These are phyloP conservation scores for Bicyclus anynana DNA, from an alignment of 1,140 invertebrate genomes.

Conservation along the genomic window DNA sequence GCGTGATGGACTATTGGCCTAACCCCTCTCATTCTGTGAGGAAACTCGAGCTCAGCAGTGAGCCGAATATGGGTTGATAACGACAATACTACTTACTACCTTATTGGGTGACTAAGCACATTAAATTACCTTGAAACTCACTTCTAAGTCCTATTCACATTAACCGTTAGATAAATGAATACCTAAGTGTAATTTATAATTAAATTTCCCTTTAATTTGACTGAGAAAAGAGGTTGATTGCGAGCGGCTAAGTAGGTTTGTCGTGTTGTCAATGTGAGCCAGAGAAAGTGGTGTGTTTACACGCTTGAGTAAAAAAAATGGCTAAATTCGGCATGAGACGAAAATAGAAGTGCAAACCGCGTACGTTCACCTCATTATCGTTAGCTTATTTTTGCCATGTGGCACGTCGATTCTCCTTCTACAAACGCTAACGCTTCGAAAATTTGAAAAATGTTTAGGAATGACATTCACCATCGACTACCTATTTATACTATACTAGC, in stretches of 20 bases:
- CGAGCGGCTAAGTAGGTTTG: constrained; percentile 18
- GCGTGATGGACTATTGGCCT: too few species aligned
- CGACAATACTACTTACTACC: too few species aligned
- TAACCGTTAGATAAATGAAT: background rate
- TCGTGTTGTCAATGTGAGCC: constrained; percentile 19
- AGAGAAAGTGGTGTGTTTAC: constrained; percentile 42
- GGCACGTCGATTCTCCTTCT: too few species aligned
- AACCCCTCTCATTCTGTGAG: too few species aligned
- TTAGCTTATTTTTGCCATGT: too few species aligned
- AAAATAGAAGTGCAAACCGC: constrained; percentile 34
- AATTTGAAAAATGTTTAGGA: too few species aligned
- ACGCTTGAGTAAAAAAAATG: constrained; percentile 37
- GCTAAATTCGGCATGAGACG: constrained; percentile 36
- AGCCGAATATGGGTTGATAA: too few species aligned
- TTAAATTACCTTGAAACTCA: background rate
- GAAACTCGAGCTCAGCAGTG: too few species aligned
- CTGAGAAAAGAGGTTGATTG: constrained; percentile 12
- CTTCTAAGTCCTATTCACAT: background rate
- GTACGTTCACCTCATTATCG: constrained; percentile 36
- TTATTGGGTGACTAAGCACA: too few species aligned
- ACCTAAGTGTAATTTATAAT: constrained; percentile 1
- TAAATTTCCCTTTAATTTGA: constrained; percentile 25
- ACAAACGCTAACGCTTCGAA: too few species aligned
- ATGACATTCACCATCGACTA: too few species aligned
- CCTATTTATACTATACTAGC: too few species aligned